phyloP scores from a whole-genome alignment of 2,888 invertebrate species.

The Tetragnatha montana region DNA sequence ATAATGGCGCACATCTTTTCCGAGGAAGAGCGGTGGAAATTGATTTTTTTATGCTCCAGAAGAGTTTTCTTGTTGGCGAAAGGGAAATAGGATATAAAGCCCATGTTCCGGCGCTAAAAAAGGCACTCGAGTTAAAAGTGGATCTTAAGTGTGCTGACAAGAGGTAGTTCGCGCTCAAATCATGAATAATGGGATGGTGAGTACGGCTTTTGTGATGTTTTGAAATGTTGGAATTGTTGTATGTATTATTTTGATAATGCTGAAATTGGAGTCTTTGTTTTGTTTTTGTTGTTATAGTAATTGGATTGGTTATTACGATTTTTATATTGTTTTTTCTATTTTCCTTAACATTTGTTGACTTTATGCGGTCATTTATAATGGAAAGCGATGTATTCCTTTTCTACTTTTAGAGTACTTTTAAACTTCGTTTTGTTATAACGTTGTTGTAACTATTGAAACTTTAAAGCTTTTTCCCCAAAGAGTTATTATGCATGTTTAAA shows the following conservation, averaged over 20 bases:
- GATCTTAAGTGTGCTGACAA: conserved; percentile 2
- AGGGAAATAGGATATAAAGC: conserved; percentile 38
- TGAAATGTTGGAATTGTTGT: background rate
- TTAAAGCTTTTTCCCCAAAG: no score
- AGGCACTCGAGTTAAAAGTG: background rate
- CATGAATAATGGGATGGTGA: conserved; percentile 30
- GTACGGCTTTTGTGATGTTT: background rate
- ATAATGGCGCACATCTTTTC: background rate
- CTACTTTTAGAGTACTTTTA: no score
- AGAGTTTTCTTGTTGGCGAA: conserved; percentile 2
- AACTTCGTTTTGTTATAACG: no score
- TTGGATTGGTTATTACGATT: background rate
- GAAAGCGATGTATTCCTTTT: no score
- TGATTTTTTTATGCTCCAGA: background rate
- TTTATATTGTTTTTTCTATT: background rate
- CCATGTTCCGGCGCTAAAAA: conserved; percentile 30
- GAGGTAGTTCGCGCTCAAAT: conserved; percentile 5
- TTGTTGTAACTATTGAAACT: no score
- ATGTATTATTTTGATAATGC: background rate
- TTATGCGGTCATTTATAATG: background rate
- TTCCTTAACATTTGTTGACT: background rate
- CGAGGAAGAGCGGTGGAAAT: background rate
- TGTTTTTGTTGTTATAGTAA: background rate
- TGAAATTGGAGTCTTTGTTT: background rate
- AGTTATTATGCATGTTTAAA: no score